These are phyloP conservation scores for Ophiodon elongatus DNA, from an alignment of 2,113 vertebrate genomes.

Conservation along the genomic window DNA sequence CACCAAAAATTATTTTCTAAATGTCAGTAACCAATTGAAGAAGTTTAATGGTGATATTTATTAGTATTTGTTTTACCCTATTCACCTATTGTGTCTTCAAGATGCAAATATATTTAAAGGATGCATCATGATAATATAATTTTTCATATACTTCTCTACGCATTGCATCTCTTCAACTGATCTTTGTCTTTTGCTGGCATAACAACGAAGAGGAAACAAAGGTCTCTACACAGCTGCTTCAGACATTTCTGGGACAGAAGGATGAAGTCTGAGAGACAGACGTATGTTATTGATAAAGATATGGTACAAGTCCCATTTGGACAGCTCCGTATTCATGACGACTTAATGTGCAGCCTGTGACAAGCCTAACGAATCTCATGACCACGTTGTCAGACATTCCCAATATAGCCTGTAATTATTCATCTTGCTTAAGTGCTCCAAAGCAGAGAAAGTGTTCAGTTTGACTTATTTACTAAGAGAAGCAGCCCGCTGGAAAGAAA, in stretches of 20 bases:
- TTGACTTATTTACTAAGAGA: constrained; percentile 55
- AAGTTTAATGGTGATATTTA: neutral
- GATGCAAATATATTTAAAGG: neutral
- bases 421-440: constrained; percentile 78
- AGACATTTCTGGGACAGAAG: constrained; percentile 68
- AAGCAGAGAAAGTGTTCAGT: constrained; percentile 60
- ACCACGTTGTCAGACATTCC: constrained; percentile 66
- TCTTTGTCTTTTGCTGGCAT: constrained; percentile 16
- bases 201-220: constrained; percentile 8
- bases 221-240: neutral
- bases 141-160: constrained; percentile 25
- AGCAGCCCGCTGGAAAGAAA: constrained; percentile 20
- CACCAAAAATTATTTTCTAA: neutral
- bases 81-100: neutral
- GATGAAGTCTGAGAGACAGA: constrained; percentile 52
- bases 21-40: neutral
- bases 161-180: constrained; percentile 18
- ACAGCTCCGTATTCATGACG: constrained; percentile 59
- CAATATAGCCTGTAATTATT: constrained; percentile 79
- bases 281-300: constrained; percentile 79
- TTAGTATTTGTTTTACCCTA: too few species aligned
- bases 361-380: constrained; percentile 62
- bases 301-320: constrained; percentile 58
- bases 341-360: constrained; percentile 74
- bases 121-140: constrained; percentile 7